These are phyloP conservation scores for Chelonus insularis DNA, from an alignment of 1,140 invertebrate species.

Conservation along the genomic window DNA sequence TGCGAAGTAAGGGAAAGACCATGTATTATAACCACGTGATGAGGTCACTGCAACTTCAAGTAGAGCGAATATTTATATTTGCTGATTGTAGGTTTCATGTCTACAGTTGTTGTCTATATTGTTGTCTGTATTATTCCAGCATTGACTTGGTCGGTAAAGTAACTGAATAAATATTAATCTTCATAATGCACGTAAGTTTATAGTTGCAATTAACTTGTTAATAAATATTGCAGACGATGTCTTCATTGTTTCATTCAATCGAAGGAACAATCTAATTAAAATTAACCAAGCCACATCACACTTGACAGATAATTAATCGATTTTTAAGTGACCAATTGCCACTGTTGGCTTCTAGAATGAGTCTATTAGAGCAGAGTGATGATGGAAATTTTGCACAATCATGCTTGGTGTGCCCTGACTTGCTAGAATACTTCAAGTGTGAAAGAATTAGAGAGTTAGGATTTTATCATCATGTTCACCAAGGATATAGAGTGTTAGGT, in stretches of 20 bases:
- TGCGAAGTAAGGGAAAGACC: too few species aligned
- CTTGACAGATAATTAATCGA: conserved; percentile 54
- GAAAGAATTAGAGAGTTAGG: too few species aligned
- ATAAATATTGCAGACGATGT: too few species aligned
- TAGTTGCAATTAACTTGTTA: too few species aligned
- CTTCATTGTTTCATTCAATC: too few species aligned
- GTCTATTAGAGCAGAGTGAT: too few species aligned
- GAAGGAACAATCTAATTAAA: not conserved
- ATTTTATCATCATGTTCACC: too few species aligned
- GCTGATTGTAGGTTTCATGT: conserved; percentile 7
- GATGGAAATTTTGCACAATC: conserved; percentile 51
- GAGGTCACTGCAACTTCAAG: conserved; percentile 12
- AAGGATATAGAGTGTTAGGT: too few species aligned
- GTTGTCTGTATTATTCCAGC: not conserved
- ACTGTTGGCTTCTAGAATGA: conserved; percentile 32
- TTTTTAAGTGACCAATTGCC: conserved; percentile 56
- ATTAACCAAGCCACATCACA: not conserved
- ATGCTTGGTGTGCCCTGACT: conserved; percentile 43
- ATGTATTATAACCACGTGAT: not conserved
- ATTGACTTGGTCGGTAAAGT: not conserved
- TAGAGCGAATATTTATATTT: conserved; percentile 14
- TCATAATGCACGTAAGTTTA: too few species aligned
- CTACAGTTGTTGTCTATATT: too few species aligned
- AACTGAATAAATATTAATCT: too few species aligned
- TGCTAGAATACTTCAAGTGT: not conserved